phyloP scores from a whole-genome alignment of 1,140 invertebrate species.

The Stegodyphus mimosarum region DNA sequence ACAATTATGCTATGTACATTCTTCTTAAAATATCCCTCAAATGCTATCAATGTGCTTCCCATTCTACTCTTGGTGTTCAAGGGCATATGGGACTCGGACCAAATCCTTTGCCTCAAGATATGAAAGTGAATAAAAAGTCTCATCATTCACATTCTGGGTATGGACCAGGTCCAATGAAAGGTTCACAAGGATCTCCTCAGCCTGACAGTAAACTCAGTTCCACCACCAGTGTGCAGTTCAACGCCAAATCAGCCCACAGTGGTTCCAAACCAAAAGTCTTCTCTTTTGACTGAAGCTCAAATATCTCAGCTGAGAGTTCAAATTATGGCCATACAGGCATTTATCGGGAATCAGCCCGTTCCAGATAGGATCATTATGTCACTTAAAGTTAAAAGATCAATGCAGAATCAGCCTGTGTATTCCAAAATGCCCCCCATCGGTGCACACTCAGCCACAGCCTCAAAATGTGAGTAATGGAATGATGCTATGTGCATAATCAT shows the following conservation, averaged over 20 bases:
- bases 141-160: conserved; percentile 37
- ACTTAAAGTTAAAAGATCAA: conserved; percentile 75
- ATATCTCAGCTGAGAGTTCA: conserved; percentile 89
- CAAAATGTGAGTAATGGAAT: conserved; percentile 33
- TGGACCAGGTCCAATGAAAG: conserved; percentile 20
- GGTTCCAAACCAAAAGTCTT: conserved; percentile 27
- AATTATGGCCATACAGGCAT: conserved; percentile 93
- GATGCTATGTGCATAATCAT: conserved; percentile 15
- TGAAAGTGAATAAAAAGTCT: conserved; percentile 24
- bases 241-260: conserved; percentile 18
- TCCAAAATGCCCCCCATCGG: conserved; percentile 45
- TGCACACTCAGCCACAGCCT: conserved; percentile 13
- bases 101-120: conserved; percentile 12
- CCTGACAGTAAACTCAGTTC: conserved; percentile 26
- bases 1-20: no score
- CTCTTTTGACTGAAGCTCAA: conserved; percentile 76
- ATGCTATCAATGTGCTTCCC: conserved; percentile 24
- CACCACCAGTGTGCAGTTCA: conserved; percentile 12
- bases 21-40: no score
- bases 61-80: conserved; percentile 13
- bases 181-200: conserved; percentile 43
- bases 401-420: conserved; percentile 49
- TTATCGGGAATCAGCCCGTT: conserved; percentile 92
- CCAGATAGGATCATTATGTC: conserved; percentile 80
- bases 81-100: conserved; percentile 7